Evolutionary conservation across 2,888 invertebrate species (phyloP), one percentile per base, ranked within the genome.

Genomic region (Cosmorhoe ocellata): DNA sequence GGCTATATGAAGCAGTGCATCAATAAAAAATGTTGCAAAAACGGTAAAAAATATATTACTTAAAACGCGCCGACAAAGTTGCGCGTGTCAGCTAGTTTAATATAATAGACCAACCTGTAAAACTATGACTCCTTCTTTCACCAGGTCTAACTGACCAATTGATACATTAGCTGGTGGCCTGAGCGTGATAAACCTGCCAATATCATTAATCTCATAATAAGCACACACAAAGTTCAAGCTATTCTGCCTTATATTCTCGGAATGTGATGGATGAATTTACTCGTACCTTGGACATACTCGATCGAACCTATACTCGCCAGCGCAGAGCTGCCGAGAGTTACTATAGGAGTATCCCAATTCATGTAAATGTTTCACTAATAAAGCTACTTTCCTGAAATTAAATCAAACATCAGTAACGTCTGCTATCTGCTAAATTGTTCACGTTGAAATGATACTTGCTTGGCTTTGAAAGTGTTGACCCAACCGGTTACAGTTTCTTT

Each of bases 381-480:
- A 72, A 1, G 85, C 80, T 32, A 91, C 90, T 67, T 84, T 91
- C 27, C 88, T 80, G 67, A 28, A 76, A 75, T 54, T 8, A 53
- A 51, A 28, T 45, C 40, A 51, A 48, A 40, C 8, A 5, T 39
- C 38, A 26, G 1, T n/a, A 18, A 22, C 1, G 40, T 18, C 7
- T 36, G 6, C 28, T 9, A 9, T 11, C 24, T 28, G 10, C 24
- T 3, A 31, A 4, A 26, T 18, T 18, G 2, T 18, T 18, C 14
- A 28, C 9, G 12, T 13, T 12, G 0, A n/a, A 22, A 42, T 24
- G 22, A 37, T 33, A 74, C 77, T 75, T 76, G 93, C 95, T 92
- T 92, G 2, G 94, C 85, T 76, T 93, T 93, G 61, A 93, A 93
- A 0, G 93, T 93, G 81, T 96, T 96, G 8, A 96, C 93, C 96